These are phyloP conservation scores for Darevskia mixta DNA, from an alignment of 2,797 vertebrate genomes.

Conservation along the genomic window DNA sequence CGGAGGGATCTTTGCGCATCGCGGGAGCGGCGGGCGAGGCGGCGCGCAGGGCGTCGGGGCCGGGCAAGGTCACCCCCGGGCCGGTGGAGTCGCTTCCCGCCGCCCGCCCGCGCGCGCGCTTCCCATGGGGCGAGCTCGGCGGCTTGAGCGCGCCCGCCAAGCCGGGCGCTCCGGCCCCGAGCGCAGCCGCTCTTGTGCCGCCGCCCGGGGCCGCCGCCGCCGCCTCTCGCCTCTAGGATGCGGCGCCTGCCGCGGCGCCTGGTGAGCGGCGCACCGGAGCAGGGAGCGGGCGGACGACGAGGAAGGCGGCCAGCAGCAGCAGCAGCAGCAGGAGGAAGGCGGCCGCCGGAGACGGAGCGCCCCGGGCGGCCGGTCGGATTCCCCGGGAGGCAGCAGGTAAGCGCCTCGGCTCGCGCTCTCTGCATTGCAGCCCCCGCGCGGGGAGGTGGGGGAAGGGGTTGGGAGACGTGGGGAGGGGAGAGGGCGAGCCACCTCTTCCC, in stretches of 20 bases:
- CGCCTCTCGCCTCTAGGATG: slow-evolving; percentile 29
- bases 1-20: slow-evolving; percentile 18
- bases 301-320: slow-evolving; percentile 51
- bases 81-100: slow-evolving; percentile 18
- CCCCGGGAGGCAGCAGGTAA: slow-evolving; percentile 80
- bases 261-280: slow-evolving; percentile 7
- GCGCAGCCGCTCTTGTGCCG: background rate
- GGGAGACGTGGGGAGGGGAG: background rate
- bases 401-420: slow-evolving; percentile 60
- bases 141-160: slow-evolving; percentile 38
- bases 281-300: slow-evolving; percentile 26
- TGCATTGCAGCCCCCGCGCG: slow-evolving; percentile 76
- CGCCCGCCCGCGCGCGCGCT: slow-evolving; percentile 42
- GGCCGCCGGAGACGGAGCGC: slow-evolving; percentile 44
- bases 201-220: background rate
- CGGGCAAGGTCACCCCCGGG: slow-evolving; percentile 19
- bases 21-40: background rate
- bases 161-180: slow-evolving; percentile 29
- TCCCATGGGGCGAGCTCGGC: slow-evolving; percentile 63
- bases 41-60: slow-evolving; percentile 26
- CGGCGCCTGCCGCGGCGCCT: background rate
- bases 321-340: slow-evolving; percentile 28
- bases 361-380: slow-evolving; percentile 55
- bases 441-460: background rate
- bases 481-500: background rate